Percentiles rank a stretch among this genome's conserved stretches.
Conservation (phyloP, 2,797 vertebrate genomes). For the Pseudomugil tenellus region DNA sequence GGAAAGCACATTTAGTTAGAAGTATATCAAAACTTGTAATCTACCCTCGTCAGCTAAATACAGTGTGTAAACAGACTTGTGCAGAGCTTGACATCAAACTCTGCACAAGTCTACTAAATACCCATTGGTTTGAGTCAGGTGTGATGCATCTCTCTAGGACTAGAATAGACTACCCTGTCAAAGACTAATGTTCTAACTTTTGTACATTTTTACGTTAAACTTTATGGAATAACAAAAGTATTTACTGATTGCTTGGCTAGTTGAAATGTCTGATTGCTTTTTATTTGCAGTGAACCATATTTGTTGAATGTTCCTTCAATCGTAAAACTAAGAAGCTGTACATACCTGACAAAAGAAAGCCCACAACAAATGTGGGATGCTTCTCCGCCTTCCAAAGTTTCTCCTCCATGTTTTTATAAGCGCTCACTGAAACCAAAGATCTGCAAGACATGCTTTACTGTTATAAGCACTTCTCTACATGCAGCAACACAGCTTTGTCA, state of each 20-base stretch:
- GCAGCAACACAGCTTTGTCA: background rate
- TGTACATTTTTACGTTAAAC: too few relatives aligned
- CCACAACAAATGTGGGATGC: constrained; percentile 68
- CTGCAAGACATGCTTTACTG: constrained; percentile 61
- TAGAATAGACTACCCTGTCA: too few relatives aligned
- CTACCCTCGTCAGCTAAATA: too few relatives aligned
- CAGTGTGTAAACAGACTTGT: too few relatives aligned
- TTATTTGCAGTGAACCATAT: background rate
- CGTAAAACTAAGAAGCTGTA: background rate
- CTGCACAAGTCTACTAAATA: too few relatives aligned
- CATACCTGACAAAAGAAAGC: constrained; percentile 84
- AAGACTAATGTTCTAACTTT: too few relatives aligned
- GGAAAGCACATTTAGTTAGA: too few relatives aligned
- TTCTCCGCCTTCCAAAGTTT: constrained; percentile 85
- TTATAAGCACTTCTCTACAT: constrained; percentile 1
- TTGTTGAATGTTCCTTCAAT: background rate
- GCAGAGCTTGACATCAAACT: too few relatives aligned
- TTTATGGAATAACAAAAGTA: background rate
- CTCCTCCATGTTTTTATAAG: constrained; percentile 72
- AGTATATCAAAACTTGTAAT: too few relatives aligned
- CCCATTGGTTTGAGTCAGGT: too few relatives aligned
- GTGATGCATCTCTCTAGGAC: too few relatives aligned
- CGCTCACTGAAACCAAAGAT: constrained; percentile 73
- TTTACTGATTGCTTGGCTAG: background rate
- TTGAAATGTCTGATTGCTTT: background rate